A percentile compares a stretch with the other conserved stretches of the same genome.
phyloP scores from a whole-genome alignment of 1,140 invertebrate genomes.

The Drosophila neocordata region DNA sequence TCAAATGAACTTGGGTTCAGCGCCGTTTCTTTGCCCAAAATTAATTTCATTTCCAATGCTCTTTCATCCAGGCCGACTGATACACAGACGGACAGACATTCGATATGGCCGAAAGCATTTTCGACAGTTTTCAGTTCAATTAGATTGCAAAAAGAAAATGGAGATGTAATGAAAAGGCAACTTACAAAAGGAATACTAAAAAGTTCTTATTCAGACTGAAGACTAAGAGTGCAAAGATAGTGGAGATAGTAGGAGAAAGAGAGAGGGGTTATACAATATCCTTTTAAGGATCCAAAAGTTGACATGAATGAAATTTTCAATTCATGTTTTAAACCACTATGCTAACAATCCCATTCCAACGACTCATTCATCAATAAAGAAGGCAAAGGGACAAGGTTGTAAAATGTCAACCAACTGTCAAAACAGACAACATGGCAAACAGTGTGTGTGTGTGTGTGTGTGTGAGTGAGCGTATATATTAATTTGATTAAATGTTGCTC shows the following conservation, averaged over 20 bases:
- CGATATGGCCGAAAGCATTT: conserved; percentile 9
- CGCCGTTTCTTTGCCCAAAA: conserved; percentile 13
- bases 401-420: conserved; percentile 64
- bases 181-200: conserved; percentile 13
- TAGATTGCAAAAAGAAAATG: conserved; percentile 32
- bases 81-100: conserved; percentile 21
- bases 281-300: conserved; percentile 34
- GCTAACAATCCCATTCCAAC: conserved; percentile 12
- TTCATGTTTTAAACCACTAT: conserved; percentile 31
- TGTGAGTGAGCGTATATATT: conserved; percentile 41
- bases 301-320: conserved; percentile 50
- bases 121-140: conserved; percentile 59
- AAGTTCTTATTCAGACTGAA: not conserved
- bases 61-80: conserved; percentile 36
- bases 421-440: conserved; percentile 23
- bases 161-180: conserved; percentile 39
- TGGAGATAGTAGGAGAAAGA: not conserved
- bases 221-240: not conserved
- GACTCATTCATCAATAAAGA: conserved; percentile 60
- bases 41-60: conserved; percentile 48
- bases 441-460: conserved; percentile 24
- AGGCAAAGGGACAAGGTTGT: conserved; percentile 45
- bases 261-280: not conserved
- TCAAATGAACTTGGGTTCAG: conserved; percentile 12
- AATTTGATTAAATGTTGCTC: conserved; percentile 75